Percentiles rank a stretch among this genome's conserved stretches.
Conservation (phyloP, 2,113 vertebrate species). For the Syrmaticus mikado region DNA sequence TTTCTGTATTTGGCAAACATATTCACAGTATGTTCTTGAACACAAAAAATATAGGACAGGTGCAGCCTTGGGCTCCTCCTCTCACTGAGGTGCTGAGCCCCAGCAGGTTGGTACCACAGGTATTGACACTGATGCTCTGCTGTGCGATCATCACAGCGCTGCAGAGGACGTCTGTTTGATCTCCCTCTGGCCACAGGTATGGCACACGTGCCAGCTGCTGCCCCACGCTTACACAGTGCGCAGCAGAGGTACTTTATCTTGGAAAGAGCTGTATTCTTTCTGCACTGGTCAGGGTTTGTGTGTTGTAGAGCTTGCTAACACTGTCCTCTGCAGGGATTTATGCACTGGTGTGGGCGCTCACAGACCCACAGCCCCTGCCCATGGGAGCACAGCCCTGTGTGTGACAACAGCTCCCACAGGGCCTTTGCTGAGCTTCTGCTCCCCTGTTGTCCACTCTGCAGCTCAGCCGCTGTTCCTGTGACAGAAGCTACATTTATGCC, state of each 20-base stretch:
- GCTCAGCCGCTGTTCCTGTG: neutral
- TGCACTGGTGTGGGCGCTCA: neutral
- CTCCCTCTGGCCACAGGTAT: rapidly evolving
- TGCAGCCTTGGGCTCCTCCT: neutral
- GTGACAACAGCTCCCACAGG: no score
- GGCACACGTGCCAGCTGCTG: rapidly evolving
- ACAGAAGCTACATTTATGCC: neutral
- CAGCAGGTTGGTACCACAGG: neutral
- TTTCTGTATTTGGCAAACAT: neutral
- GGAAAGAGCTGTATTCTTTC: neutral
- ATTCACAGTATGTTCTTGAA: neutral
- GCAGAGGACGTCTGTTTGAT: neutral
- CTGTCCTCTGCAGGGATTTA: neutral
- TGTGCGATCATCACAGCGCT: neutral
- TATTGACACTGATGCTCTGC: neutral
- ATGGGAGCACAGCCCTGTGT: no score
- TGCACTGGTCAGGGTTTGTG: neutral
- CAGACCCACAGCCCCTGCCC: neutral
- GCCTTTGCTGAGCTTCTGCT: no score
- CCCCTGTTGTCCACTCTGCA: neutral
- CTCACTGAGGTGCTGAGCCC: neutral
- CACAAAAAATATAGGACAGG: neutral
- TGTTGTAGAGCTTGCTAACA: neutral
- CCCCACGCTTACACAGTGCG: neutral
- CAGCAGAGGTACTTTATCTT: neutral